Evolutionary conservation across 2,797 vertebrate species (phyloP).

Genomic region (Manis pentadactyla): DNA sequence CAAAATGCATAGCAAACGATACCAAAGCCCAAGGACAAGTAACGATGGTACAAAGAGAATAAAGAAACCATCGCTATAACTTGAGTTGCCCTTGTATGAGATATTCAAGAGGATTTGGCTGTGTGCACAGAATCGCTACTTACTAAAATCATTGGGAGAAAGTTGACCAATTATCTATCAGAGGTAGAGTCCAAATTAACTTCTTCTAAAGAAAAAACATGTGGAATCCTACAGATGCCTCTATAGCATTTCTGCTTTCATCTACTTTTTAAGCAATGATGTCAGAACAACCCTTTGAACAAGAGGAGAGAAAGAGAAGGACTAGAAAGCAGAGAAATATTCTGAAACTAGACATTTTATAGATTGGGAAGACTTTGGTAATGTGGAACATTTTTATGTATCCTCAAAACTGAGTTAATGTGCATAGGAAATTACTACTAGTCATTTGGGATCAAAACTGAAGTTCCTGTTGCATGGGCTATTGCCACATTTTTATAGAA

Average conservation of each 20-base stretch:
- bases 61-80: not conserved
- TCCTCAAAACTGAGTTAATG: constrained; percentile 12
- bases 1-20: not conserved
- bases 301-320: not conserved
- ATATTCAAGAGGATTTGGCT: not conserved
- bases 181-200: constrained; percentile 13
- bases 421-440: constrained; percentile 44
- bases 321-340: not conserved
- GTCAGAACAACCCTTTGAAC: constrained; percentile 11
- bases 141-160: not conserved
- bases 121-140: not conserved
- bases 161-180: constrained; percentile 26
- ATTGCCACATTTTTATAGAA: constrained; percentile 32
- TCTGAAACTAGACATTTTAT: not conserved
- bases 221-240: not conserved
- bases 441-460: not conserved
- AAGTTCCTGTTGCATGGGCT: constrained; percentile 1
- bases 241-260: not conserved
- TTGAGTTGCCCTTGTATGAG: constrained; percentile 9
- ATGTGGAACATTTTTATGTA: constrained; percentile 3
- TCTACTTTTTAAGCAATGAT: not conserved
- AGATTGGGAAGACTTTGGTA: not conserved
- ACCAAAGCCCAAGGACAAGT: not conserved
- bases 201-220: not conserved
- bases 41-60: not conserved